Conservation (phyloP, 2,113 vertebrate genomes). For the Nothocercus julius region DNA sequence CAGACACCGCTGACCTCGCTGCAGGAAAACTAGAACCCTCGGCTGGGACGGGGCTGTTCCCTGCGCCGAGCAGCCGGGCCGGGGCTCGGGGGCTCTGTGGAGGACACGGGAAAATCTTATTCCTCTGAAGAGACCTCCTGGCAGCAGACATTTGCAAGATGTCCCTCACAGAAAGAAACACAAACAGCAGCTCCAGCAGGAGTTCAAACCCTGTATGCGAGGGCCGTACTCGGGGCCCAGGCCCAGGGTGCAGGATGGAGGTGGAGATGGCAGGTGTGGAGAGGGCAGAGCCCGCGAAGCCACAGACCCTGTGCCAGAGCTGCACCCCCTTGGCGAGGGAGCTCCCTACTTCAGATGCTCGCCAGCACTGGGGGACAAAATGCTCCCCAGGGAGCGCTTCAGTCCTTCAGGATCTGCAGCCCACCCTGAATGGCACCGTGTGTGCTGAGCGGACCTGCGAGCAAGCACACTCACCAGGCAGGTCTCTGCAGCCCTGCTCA, state of each 20-base stretch:
- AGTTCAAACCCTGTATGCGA: rapidly evolving
- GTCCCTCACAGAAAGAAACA: background rate
- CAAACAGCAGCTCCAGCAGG: background rate
- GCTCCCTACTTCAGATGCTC: background rate
- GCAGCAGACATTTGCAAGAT: background rate
- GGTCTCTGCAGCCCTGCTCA: background rate
- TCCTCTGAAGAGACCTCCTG: background rate
- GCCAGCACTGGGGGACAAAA: background rate
- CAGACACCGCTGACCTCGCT: background rate
- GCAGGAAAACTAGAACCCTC: rapidly evolving
- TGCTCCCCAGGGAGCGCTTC: background rate
- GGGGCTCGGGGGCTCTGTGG: background rate
- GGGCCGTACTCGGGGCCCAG: background rate
- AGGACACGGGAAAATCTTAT: too few species aligned
- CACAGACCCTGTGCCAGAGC: background rate
- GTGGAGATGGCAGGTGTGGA: too few species aligned
- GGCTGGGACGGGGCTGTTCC: background rate
- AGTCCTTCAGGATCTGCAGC: background rate
- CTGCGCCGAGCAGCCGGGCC: too few species aligned
- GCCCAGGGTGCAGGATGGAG: background rate
- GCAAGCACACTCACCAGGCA: background rate
- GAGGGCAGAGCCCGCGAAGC: background rate
- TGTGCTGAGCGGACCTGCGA: background rate
- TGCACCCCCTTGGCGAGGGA: background rate
- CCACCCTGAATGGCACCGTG: background rate